Base-by-base conservation (phyloP, 2,797 vertebrate species). In the Enteromius mattozi region DNA sequence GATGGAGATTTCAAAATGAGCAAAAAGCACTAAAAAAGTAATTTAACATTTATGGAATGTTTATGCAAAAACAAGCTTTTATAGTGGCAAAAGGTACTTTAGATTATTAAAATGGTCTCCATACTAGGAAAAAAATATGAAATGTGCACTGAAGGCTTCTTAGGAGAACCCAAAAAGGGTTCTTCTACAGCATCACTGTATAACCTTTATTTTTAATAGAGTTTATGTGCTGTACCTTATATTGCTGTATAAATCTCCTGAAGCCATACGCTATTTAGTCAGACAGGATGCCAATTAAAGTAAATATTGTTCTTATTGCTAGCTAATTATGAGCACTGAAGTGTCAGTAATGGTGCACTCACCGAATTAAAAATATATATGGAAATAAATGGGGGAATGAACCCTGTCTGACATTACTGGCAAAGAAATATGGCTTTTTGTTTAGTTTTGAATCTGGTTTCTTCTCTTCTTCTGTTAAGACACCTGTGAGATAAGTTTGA, bases 301-400 rank as follows among this genome's bases (percentile, higher is more conserved):
- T 86, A 86, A 87, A 87, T 72, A 84, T 74, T 88, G 85, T 84
- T 82, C 88, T 87, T 82, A 90, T 91, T 91, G 91, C 86, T 89
- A 91, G 80, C 82, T 77, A 85, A 68, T 89, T 91, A 45, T 83
- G 79, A 88, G 88, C 69, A 63, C 88, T 69, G 82, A 81, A 85
- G 56, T 71, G 85, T 81, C 81, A 72, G 88, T 90, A 89, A 82
- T 77, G 17, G 56, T 59, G 85, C 78, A 90, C 40, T 88, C 63
- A 92, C 90, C 91, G 86, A 87, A 75, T 84, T 63, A 4, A 63
- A 63, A 30, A 56, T 21, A 21, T 88, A 17, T 35, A 35, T 56
- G 27, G 4, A 54, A 54, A 30, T 1, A 21, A 75, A 30, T 49
- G 4, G 81, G 9, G 59, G 35, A 81, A 82, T 77, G 61, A 85